Conservation (phyloP, 2,888 invertebrate species). For the Brachylomia viminalis region DNA sequence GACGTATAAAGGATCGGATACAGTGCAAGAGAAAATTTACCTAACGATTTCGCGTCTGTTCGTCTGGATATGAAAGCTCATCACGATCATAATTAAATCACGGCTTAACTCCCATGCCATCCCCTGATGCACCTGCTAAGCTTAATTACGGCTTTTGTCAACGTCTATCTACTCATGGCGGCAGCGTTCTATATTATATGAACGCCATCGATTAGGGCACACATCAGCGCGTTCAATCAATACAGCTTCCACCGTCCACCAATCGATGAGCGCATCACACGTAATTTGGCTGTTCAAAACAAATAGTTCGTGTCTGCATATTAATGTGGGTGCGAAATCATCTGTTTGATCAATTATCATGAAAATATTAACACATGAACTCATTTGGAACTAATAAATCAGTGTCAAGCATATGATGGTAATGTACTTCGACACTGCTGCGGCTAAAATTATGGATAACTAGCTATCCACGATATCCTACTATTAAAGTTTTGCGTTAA, state of each 20-base stretch:
- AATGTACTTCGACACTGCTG: background rate
- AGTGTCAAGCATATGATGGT: background rate
- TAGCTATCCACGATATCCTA: background rate
- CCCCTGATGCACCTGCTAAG: background rate
- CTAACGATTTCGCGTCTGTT: background rate
- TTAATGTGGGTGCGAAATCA: background rate
- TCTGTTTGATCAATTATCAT: constrained; percentile 12
- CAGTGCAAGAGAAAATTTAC: background rate
- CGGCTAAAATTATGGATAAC: background rate
- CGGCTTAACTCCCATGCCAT: background rate
- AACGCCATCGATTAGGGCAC: constrained; percentile 2
- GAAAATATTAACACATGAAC: background rate
- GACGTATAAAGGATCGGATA: background rate
- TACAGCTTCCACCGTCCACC: constrained; percentile 1
- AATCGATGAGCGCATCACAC: background rate
- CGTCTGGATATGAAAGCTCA: background rate
- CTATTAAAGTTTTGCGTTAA: background rate
- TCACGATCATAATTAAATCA: background rate
- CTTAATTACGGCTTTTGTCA: background rate
- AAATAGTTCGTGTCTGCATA: constrained; percentile 8
- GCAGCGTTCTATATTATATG: constrained; percentile 1
- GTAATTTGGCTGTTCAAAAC: background rate
- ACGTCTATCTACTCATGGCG: background rate
- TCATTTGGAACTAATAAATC: constrained; percentile 5
- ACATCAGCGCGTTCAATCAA: constrained; percentile 4